Evolutionary conservation across 2,113 vertebrate genomes (phyloP).

Genomic region (Eurystomus gularis): DNA sequence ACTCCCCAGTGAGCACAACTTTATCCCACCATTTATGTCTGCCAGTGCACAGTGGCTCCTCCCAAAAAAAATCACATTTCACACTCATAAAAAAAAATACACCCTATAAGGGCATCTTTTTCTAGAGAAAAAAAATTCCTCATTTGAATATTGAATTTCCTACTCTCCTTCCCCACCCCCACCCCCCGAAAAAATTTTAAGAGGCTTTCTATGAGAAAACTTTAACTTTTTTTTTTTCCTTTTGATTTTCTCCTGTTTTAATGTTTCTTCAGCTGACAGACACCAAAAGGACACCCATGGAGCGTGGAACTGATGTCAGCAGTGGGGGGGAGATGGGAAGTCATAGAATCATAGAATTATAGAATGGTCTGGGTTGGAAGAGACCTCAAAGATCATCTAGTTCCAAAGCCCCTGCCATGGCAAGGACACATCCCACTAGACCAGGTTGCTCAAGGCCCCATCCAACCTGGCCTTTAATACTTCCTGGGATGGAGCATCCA

Average conservation of each 20-base stretch:
- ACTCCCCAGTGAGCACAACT: rapidly evolving
- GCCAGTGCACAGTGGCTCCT: not conserved
- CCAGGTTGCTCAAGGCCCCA: no score
- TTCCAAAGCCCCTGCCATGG: no score
- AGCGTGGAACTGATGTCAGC: not conserved
- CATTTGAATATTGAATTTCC: not conserved
- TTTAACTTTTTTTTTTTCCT: not conserved
- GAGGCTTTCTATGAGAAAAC: not conserved
- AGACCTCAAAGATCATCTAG: no score
- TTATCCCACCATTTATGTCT: not conserved
- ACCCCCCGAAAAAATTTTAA: not conserved
- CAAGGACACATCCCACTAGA: no score
- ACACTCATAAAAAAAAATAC: not conserved
- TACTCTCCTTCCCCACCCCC: not conserved
- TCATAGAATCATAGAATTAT: no score
- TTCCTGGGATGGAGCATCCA: no score
- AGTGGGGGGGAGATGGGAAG: not conserved
- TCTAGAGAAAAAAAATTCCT: not conserved
- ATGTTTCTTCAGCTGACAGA: not conserved
- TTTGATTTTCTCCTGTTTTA: not conserved
- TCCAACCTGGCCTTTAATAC: no score
- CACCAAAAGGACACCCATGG: not conserved
- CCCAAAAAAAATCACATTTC: not conserved
- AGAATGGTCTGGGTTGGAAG: no score
- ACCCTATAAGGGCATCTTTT: not conserved